Base-by-base conservation (phyloP, 2,797 vertebrate species). In the Pitangus sulphuratus region DNA sequence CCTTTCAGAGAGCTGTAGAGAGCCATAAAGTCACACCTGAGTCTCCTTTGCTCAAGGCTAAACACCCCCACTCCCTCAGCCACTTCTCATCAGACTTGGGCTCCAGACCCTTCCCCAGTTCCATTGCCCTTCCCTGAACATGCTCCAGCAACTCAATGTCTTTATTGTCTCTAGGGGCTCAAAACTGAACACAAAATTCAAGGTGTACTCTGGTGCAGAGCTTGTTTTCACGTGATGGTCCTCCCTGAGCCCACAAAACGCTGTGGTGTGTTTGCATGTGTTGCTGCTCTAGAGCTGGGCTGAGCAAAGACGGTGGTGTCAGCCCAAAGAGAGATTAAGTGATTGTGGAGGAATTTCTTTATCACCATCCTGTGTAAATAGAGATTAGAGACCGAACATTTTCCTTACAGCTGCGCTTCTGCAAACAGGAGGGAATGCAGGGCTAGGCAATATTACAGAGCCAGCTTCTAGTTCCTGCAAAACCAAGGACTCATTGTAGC, bases 271-370 rank as follows among this genome's bases (percentile, higher is more conserved):
- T 89, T 92, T 87, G 56, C 42, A 5, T 12, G 35, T 58, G 42
- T 20, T 45, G 75, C 71, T 92, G 92, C 37, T 76, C 72, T 60
- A 51, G 64, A 76, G 58, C 78, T 89, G 64, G 48, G 33, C 37
- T 94, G 26, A 72, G 82, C 47, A 61, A 91, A 86, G 79, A 33
- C 28, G 84, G 57, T 85, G 40, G 76, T 87, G 89, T 93, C 85
- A 94, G 89, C 84, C 42, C 76, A 62, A 85, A 87, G 69, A 62
- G 65, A 92, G 92, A 94, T 96, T 81, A 96, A 96, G 71, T 79
- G 92, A 92, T 95, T 91, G 72, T 40, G 61, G 21, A 95, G 91
- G 95, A 96, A 96, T 95, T 93, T 95, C 91, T 87, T 95, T 97
- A 97, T 96, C 92, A 65, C 84, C 39, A 14, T 91, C 66, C 92